phyloP scores from a whole-genome alignment of 2,888 invertebrate species.

The Lamellibrachia columna region DNA sequence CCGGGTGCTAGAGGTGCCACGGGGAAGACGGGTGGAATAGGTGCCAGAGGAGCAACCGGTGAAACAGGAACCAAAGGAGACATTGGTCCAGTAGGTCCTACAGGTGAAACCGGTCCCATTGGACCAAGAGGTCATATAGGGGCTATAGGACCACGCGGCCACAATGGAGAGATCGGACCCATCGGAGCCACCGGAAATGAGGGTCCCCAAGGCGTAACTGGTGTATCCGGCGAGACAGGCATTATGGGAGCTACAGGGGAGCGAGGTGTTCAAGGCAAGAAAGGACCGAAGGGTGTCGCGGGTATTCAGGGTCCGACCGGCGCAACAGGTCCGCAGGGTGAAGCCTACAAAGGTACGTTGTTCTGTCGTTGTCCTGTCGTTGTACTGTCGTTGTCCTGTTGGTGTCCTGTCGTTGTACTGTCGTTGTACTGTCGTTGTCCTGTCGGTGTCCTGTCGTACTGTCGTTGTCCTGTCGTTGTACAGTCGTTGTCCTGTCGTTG shows the following conservation, averaged over 20 bases:
- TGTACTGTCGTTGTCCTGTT: not conserved
- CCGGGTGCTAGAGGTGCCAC: not conserved
- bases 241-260: not conserved
- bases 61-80: not conserved
- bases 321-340: not conserved
- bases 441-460: not conserved
- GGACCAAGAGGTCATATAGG: not conserved
- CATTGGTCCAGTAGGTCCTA: not conserved
- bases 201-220: not conserved
- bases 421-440: not conserved
- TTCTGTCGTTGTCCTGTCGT: not conserved
- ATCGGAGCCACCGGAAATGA: not conserved
- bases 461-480: not conserved
- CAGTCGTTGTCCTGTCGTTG: not conserved
- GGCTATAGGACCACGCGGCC: not conserved
- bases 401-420: not conserved
- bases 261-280: not conserved
- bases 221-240: not conserved
- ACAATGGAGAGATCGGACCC: not conserved
- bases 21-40: not conserved
- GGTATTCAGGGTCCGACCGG: not conserved
- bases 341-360: not conserved
- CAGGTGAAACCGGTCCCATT: not conserved
- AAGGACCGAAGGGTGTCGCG: not conserved
- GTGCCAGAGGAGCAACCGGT: not conserved